phyloP scores from a whole-genome alignment of 2,888 invertebrate species.

The Athalia cordata region DNA sequence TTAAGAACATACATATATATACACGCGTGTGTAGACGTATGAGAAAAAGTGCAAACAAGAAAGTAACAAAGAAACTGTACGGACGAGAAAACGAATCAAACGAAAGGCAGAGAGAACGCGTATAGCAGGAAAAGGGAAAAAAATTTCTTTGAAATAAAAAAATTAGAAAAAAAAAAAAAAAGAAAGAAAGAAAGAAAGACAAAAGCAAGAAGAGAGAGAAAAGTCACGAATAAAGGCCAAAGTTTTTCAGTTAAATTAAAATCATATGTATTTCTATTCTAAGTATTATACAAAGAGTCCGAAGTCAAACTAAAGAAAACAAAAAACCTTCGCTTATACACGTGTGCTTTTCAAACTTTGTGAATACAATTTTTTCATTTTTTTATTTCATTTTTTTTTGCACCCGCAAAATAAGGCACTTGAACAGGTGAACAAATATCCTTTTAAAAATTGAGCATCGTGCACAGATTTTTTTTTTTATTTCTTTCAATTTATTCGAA shows the following conservation, averaged over 20 bases:
- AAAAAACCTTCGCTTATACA: not conserved
- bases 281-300: not conserved
- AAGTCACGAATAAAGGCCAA: not conserved
- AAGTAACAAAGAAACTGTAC: slow-evolving; percentile 29
- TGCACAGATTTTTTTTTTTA: no score
- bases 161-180: not conserved
- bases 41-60: slow-evolving; percentile 25
- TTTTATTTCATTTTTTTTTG: no score
- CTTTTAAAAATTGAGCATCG: no score
- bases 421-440: no score
- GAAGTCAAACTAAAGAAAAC: not conserved
- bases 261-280: slow-evolving; percentile 12
- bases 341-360: no score
- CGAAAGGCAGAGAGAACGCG: not conserved
- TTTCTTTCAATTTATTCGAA: no score
- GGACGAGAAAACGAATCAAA: not conserved
- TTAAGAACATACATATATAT: slow-evolving; percentile 1
- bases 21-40: slow-evolving; percentile 10
- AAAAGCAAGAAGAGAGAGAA: not conserved
- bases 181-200: not conserved
- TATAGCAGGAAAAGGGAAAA: not conserved
- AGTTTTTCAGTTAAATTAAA: slow-evolving; percentile 28
- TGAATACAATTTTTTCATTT: no score
- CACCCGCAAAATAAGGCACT: no score
- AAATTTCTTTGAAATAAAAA: not conserved